A percentile compares a stretch with the other conserved stretches of the same genome.
These are phyloP conservation scores for Ditula angustiorana DNA, from an alignment of 2,888 invertebrate genomes.

Conservation along the genomic window DNA sequence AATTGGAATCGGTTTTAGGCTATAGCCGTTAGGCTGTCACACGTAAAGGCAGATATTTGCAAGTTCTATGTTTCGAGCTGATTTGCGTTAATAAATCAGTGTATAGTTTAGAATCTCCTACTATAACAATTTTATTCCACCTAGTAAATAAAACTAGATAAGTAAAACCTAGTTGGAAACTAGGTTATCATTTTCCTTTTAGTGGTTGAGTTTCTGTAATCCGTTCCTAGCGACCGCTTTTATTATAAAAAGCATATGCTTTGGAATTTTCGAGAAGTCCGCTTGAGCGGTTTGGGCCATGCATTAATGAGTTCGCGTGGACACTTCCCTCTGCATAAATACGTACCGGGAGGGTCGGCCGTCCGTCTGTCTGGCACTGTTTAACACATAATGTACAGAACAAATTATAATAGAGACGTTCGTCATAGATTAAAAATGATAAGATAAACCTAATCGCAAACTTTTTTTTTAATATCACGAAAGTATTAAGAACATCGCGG, in stretches of 20 bases:
- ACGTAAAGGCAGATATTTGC: too few relatives aligned
- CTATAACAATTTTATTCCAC: neutral
- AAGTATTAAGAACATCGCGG: neutral
- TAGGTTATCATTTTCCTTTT: conserved; percentile 21
- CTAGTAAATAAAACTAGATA: conserved; percentile 1
- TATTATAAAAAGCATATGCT: conserved; percentile 29
- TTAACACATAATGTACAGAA: neutral
- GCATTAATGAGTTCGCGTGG: conserved; percentile 33
- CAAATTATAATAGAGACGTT: neutral
- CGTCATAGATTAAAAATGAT: neutral
- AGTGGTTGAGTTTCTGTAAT: conserved; percentile 25
- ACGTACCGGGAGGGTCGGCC: neutral
- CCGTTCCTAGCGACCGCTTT: conserved; percentile 29
- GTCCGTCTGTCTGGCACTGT: neutral
- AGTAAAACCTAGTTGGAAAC: conserved; percentile 5
- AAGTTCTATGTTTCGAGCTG: too few relatives aligned
- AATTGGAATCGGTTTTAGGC: neutral
- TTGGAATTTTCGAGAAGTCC: conserved; percentile 18
- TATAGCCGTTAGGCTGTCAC: too few relatives aligned
- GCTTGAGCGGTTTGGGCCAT: conserved; percentile 18
- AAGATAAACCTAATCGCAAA: too few relatives aligned
- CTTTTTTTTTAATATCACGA: neutral
- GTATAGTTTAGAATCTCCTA: neutral
- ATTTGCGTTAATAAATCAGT: neutral
- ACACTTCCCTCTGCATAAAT: conserved; percentile 5